Percentiles rank a stretch among this genome's conserved stretches.
Conservation (phyloP, 2,797 vertebrate genomes). For the Galago senegalensis region DNA sequence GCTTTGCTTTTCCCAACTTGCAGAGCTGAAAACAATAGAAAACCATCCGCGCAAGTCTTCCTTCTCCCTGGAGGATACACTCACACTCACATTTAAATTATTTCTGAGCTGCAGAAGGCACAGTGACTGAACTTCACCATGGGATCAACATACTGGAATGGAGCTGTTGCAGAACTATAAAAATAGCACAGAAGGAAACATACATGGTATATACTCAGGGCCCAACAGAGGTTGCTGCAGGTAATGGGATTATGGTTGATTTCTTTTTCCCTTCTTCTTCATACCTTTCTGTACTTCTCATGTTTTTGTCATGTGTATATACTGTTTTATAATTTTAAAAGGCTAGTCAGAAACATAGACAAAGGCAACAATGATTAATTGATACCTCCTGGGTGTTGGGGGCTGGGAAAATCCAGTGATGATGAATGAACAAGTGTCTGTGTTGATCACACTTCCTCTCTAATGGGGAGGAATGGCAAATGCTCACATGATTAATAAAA, state of each 20-base stretch:
- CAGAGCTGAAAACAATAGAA: conserved; percentile 35
- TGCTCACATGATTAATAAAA: background rate
- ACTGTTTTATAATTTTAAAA: conserved; percentile 2
- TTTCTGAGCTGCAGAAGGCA: conserved; percentile 1
- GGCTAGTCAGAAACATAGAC: background rate
- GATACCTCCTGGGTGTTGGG: too few relatives aligned
- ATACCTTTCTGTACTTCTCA: background rate
- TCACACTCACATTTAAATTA: background rate
- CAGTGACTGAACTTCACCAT: conserved; percentile 31
- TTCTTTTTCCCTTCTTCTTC: background rate
- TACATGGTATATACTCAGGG: background rate
- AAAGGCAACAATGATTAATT: background rate
- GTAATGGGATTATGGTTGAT: background rate
- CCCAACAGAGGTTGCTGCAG: fast-evolving
- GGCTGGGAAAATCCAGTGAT: too few relatives aligned
- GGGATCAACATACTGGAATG: background rate
- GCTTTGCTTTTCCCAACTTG: background rate
- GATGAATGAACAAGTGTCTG: too few relatives aligned
- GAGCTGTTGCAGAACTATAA: background rate
- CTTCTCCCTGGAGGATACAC: background rate
- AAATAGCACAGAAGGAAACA: background rate
- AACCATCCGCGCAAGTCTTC: background rate
- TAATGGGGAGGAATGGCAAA: too few relatives aligned
- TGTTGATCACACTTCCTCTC: too few relatives aligned
- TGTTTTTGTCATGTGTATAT: background rate